phyloP scores from a whole-genome alignment of 2,888 invertebrate genomes.

The Congeria kusceri region DNA sequence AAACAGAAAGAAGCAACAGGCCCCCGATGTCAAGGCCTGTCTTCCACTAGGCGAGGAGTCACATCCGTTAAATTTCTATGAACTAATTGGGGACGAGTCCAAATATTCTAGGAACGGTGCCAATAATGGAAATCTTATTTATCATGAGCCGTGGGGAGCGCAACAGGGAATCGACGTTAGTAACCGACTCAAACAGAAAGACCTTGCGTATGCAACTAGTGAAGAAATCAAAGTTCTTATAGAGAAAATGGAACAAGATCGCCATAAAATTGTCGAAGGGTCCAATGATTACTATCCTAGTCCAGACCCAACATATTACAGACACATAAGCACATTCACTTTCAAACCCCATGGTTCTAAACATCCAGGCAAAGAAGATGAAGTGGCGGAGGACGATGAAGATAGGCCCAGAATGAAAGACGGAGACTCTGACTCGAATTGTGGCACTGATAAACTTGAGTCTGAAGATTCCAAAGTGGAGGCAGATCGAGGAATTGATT shows the following conservation, averaged over 20 bases:
- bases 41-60: constrained; percentile 37
- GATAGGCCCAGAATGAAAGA: constrained; percentile 33
- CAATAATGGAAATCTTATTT: constrained; percentile 23
- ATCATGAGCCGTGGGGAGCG: constrained; percentile 59
- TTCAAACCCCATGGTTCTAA: constrained; percentile 49
- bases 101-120: constrained; percentile 14
- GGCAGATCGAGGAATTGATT: constrained; percentile 55
- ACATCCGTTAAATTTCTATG: constrained; percentile 55
- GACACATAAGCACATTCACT: constrained; percentile 54
- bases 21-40: constrained; percentile 40
- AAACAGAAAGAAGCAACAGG: constrained; percentile 5
- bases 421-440: constrained; percentile 56
- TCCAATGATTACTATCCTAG: constrained; percentile 35
- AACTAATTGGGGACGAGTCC: constrained; percentile 35
- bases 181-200: constrained; percentile 57
- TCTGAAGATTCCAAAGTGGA: constrained; percentile 64
- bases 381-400: constrained; percentile 24
- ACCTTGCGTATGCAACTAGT: constrained; percentile 72
- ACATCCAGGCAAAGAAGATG: constrained; percentile 23
- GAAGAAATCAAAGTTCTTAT: constrained; percentile 72
- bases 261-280: constrained; percentile 63
- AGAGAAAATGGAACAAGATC: constrained; percentile 69
- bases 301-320: constrained; percentile 59
- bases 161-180: constrained; percentile 33
- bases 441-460: constrained; percentile 57